phyloP scores from a whole-genome alignment of 1,140 invertebrate species.

The Drosophila suzukii region DNA sequence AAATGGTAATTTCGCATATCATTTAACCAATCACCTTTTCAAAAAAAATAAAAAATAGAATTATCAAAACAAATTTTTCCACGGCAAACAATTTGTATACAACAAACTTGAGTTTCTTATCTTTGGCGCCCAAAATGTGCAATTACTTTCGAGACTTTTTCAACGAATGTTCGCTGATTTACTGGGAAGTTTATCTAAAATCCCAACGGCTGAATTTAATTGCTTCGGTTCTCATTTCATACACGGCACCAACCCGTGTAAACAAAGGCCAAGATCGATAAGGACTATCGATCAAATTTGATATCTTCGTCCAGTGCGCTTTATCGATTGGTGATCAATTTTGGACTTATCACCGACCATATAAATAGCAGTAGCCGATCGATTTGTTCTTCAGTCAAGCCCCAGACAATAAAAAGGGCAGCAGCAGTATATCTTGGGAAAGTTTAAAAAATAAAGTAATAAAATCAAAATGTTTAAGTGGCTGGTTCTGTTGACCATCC shows the following conservation, averaged over 20 bases:
- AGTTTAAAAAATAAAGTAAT: neutral
- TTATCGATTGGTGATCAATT: slow-evolving; percentile 51
- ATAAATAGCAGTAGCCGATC: slow-evolving; percentile 38
- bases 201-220: slow-evolving; percentile 3
- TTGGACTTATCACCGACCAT: slow-evolving; percentile 12
- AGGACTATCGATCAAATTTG: slow-evolving; percentile 49
- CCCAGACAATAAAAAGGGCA: slow-evolving; percentile 43
- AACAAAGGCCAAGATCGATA: slow-evolving; percentile 33
- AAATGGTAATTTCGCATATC: too few species aligned
- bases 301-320: slow-evolving; percentile 24
- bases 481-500: slow-evolving; percentile 41
- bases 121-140: slow-evolving; percentile 1
- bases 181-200: slow-evolving; percentile 22
- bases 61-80: slow-evolving; percentile 1
- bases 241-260: slow-evolving; percentile 32
- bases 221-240: slow-evolving; percentile 1
- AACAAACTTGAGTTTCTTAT: slow-evolving; percentile 15
- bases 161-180: slow-evolving; percentile 15
- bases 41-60: neutral
- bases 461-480: slow-evolving; percentile 54
- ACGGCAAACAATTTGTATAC: slow-evolving; percentile 31
- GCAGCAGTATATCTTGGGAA: neutral
- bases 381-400: slow-evolving; percentile 28
- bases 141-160: slow-evolving; percentile 23
- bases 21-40: too few species aligned